Evolutionary conservation across 1,140 invertebrate genomes (phyloP).

Genomic region (Diorhabda sublineata): DNA sequence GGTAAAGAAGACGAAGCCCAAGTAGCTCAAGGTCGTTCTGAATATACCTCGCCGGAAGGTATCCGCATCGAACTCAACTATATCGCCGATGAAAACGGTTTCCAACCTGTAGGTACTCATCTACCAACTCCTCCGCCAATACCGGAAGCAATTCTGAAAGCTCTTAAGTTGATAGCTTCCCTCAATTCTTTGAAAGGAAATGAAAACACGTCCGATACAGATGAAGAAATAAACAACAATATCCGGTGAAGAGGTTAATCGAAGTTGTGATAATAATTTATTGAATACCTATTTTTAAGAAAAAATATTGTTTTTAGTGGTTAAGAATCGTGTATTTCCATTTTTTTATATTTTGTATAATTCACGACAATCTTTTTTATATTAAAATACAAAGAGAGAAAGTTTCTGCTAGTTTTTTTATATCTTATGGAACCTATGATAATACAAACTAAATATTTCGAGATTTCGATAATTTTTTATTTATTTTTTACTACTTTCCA

Average conservation of each 20-base stretch:
- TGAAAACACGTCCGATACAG: not conserved
- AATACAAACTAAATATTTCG: too few relatives aligned
- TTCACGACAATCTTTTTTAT: too few relatives aligned
- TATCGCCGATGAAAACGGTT: conserved; percentile 66
- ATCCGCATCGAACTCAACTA: conserved; percentile 41
- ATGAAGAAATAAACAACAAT: not conserved
- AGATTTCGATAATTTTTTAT: too few relatives aligned
- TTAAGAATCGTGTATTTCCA: too few relatives aligned
- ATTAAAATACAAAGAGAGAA: too few relatives aligned
- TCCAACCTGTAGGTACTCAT: conserved; percentile 55
- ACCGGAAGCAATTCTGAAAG: conserved; percentile 51
- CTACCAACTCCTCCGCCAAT: conserved; percentile 55
- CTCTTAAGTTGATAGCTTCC: conserved; percentile 41
- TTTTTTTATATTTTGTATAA: too few relatives aligned
- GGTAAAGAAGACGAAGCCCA: conserved; percentile 6
- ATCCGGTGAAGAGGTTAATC: not conserved
- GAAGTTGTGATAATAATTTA: too few relatives aligned
- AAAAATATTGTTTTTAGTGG: too few relatives aligned
- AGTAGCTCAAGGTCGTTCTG: conserved; percentile 22
- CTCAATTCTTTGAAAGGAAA: not conserved
- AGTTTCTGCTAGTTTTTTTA: too few relatives aligned
- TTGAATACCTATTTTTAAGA: too few relatives aligned
- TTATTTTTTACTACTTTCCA: too few relatives aligned
- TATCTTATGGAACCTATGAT: too few relatives aligned
- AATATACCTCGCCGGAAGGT: conserved; percentile 44